Percentiles rank a stretch among this genome's conserved stretches.
These are phyloP conservation scores for Anguilla megastoma DNA, from an alignment of 2,797 vertebrate genomes.

Conservation along the genomic window DNA sequence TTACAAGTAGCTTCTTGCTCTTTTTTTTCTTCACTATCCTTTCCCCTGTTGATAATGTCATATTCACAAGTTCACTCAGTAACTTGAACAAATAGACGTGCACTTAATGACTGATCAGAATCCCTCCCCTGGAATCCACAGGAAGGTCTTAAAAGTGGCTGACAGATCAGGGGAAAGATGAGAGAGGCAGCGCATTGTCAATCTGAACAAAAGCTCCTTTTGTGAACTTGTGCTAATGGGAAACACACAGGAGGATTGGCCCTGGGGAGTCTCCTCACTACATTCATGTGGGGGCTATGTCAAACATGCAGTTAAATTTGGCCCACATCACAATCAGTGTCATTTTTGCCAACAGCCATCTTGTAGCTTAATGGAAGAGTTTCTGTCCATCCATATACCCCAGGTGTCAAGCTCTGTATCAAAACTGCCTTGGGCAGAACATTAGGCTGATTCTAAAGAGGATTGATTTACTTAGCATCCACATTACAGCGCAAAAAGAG, in stretches of 20 bases:
- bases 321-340: constrained; percentile 8
- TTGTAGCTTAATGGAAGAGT: constrained; percentile 30
- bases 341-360: constrained; percentile 21
- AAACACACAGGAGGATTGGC: constrained; percentile 35
- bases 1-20: not conserved
- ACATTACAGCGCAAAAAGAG: constrained; percentile 35
- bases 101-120: not conserved
- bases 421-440: constrained; percentile 38
- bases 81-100: not conserved
- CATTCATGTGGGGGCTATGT: constrained; percentile 43
- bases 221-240: not conserved
- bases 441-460: constrained; percentile 46
- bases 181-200: not conserved
- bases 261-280: constrained; percentile 42
- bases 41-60: not conserved
- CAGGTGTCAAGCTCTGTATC: constrained; percentile 41
- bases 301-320: constrained; percentile 33
- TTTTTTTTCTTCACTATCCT: not conserved
- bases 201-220: not conserved
- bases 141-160: not conserved
- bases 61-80: not conserved
- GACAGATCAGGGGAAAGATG: not conserved
- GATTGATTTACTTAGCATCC: constrained; percentile 44
- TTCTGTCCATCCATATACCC: constrained; percentile 20
- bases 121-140: not conserved